Base-by-base conservation (phyloP, 2,888 invertebrate genomes). In the Yponomeuta plumbellus region DNA sequence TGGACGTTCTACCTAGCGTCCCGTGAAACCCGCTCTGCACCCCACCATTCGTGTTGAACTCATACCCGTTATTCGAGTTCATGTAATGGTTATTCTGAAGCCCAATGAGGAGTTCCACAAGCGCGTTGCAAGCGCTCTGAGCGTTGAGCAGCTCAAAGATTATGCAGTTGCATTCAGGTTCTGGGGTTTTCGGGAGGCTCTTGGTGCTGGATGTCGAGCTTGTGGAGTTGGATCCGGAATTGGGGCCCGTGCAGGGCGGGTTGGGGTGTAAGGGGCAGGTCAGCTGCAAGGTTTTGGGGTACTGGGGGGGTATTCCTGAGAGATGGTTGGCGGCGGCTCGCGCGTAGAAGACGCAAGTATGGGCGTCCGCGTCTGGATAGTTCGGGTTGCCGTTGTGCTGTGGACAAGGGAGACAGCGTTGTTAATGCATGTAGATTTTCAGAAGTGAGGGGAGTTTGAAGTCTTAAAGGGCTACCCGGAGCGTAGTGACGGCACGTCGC, bases 331-430 rank as follows among this genome's bases (percentile, higher is more conserved):
- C 88, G n/a, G 92, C 91, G 0, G 91, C 88, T 3, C 90, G 87
- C 13, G 91, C 90, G 83, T 92, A 90, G 83, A 91, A 91, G 67
- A 92, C 86, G 77, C 92, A 92, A 1, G 88, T 84, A 77, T 91
- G 91, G 0, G 91, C 91, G 78, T 92, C 92, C 5, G 83, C 80
- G 78, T 99, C 99, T 63, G 97, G 94, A 77, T 95, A 95, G 80
- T 96, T 96, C 0, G 98, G 96, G 86, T 98, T 97, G 70, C 98
- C 98, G 83, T 97, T 97, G 87, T 98, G 96, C 99, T 99, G 92
- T 13, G 0, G 74, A 73, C 13, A 64, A 61, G 20, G 66, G n/a
- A 64, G 22, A 34, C 5, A 8, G 56, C 6, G 8, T n/a, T 11
- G n/a, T 62, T 8, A 34, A 34, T 34, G 34, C 34, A 8, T 6